A percentile compares a stretch with the other conserved stretches of the same genome.
These are phyloP conservation scores for Mayetiola destructor DNA, from an alignment of 2,888 invertebrate species.

Conservation along the genomic window DNA sequence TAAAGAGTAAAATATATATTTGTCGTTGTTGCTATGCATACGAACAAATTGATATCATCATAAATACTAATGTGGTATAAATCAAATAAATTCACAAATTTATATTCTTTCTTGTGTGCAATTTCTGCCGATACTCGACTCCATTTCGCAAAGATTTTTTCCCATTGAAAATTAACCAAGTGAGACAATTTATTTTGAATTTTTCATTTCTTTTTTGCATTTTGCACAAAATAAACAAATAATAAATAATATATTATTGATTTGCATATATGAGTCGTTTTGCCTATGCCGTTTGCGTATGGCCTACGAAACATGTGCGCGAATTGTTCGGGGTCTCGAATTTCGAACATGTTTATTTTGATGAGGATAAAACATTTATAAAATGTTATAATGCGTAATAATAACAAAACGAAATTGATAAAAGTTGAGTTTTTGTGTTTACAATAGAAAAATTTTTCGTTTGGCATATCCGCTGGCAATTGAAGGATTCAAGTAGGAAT, in stretches of 20 bases:
- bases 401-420: too few species aligned
- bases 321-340: too few species aligned
- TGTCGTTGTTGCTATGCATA: background rate
- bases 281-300: too few species aligned
- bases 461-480: too few species aligned
- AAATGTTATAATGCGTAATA: too few species aligned
- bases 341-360: too few species aligned
- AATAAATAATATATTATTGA: background rate
- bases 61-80: constrained; percentile 7
- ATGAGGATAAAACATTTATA: too few species aligned
- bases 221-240: background rate
- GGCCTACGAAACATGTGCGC: too few species aligned
- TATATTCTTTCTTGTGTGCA: too few species aligned
- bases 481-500: too few species aligned
- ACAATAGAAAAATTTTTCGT: too few species aligned
- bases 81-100: constrained; percentile 1
- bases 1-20: background rate
- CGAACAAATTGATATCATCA: background rate
- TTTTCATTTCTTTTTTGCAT: background rate
- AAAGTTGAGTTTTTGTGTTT: too few species aligned
- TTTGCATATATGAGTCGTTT: background rate
- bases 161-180: background rate
- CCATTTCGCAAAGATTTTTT: background rate
- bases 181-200: background rate
- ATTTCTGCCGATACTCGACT: background rate